A percentile compares a stretch with the other conserved stretches of the same genome.
These are phyloP conservation scores for Spisula solida DNA, from an alignment of 2,888 invertebrate species.

Conservation along the genomic window DNA sequence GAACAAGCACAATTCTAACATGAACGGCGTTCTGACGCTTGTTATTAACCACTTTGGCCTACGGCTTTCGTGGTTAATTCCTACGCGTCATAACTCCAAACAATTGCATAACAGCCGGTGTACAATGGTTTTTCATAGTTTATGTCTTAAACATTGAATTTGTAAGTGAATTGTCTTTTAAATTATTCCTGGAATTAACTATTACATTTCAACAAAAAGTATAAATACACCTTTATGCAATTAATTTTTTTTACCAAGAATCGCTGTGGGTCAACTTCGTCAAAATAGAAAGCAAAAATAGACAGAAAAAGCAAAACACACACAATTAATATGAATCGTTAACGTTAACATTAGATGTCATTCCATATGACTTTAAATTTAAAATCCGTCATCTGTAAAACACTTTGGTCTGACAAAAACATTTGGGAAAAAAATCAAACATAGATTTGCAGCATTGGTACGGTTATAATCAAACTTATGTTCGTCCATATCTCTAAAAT, in stretches of 20 bases:
- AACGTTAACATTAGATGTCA: background rate
- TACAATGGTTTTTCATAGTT: too few relatives aligned
- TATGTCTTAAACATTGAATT: too few relatives aligned
- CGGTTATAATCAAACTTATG: background rate
- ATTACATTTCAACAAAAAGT: background rate
- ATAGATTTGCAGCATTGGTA: background rate
- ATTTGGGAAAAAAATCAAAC: too few relatives aligned
- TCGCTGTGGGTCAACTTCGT: background rate
- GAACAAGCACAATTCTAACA: too few relatives aligned
- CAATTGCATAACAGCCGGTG: too few relatives aligned
- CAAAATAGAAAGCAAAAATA: background rate
- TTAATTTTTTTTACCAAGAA: background rate
- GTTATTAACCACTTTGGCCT: too few relatives aligned
- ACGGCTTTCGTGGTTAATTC: too few relatives aligned
- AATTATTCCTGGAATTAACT: too few relatives aligned
- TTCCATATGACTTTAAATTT: background rate
- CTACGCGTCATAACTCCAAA: too few relatives aligned
- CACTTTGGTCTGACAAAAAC: background rate
- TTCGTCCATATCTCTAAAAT: background rate
- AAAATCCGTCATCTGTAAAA: background rate
- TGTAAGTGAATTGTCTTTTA: too few relatives aligned
- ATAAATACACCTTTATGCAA: background rate
- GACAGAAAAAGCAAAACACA: background rate
- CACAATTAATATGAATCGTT: background rate
- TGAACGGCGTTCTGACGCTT: too few relatives aligned